phyloP scores from a whole-genome alignment of 2,888 invertebrate species.

The Marronus borbonicus region DNA sequence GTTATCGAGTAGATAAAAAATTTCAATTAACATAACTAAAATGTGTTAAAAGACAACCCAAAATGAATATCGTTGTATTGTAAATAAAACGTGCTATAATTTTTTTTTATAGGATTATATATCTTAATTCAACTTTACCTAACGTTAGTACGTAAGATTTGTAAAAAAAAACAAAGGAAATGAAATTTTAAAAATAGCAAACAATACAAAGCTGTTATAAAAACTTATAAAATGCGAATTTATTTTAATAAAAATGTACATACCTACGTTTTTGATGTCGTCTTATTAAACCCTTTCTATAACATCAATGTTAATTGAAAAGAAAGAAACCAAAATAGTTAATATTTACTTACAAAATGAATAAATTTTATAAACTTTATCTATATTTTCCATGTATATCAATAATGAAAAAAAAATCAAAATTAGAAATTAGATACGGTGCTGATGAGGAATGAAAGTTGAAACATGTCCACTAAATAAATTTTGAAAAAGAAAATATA shows the following conservation, averaged over 20 bases:
- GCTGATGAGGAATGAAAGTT: no score
- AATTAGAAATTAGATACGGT: no score
- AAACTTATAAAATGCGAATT: conserved; percentile 11
- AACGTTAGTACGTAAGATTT: conserved; percentile 37
- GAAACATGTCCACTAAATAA: no score
- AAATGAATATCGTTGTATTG: conserved; percentile 8
- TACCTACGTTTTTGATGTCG: neutral
- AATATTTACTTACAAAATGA: no score
- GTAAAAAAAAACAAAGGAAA: conserved; percentile 18
- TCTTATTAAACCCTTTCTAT: no score
- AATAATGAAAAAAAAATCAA: no score
- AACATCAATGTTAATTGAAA: no score
- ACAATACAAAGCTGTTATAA: conserved; percentile 16
- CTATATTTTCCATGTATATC: no score
- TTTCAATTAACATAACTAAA: neutral
- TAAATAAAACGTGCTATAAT: conserved; percentile 29
- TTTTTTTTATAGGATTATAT: conserved; percentile 7
- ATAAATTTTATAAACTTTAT: no score
- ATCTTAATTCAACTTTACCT: conserved; percentile 8
- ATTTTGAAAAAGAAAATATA: no score
- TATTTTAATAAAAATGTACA: conserved; percentile 37
- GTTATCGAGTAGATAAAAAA: neutral
- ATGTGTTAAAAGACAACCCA: neutral
- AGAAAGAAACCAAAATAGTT: no score
- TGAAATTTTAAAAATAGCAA: no score